Evolutionary conservation across 64 coral and sea anemone genomes (phyloP).

Genomic region (Acropora yongei): DNA sequence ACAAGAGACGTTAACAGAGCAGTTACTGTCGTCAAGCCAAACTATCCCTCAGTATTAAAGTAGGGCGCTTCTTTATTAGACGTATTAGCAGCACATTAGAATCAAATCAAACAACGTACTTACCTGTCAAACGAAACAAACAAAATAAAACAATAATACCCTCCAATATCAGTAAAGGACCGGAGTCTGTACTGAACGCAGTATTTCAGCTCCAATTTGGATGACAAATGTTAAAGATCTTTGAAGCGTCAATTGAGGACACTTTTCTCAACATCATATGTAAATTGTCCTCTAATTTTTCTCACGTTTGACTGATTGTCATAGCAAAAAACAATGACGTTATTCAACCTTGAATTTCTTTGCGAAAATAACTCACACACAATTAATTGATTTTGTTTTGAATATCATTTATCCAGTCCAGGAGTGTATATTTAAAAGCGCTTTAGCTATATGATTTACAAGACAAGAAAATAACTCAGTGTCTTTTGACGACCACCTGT

Average conservation of each 20-base stretch:
- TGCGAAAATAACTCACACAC: not conserved
- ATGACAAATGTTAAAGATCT: not conserved
- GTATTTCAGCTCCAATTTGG: not conserved
- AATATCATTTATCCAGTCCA: too few relatives aligned
- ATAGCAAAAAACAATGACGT: not conserved
- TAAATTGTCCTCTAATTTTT: slow-evolving; percentile 4
- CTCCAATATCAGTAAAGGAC: too few relatives aligned
- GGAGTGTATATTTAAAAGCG: too few relatives aligned
- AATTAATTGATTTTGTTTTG: not conserved
- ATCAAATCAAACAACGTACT: not conserved
- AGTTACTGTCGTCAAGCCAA: not conserved
- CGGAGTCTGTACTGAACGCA: too few relatives aligned
- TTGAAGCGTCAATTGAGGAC: not conserved
- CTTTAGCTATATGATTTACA: too few relatives aligned
- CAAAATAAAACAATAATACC: too few relatives aligned
- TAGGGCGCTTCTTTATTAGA: not conserved
- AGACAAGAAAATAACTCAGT: too few relatives aligned
- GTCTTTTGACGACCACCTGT: too few relatives aligned
- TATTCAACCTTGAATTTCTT: not conserved
- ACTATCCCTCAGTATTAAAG: not conserved
- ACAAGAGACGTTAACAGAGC: too few relatives aligned
- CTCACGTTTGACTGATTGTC: slow-evolving; percentile 28
- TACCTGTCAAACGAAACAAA: not conserved
- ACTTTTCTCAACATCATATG: not conserved
- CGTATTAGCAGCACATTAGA: not conserved